Percentiles rank a stretch among this genome's conserved stretches.
Evolutionary conservation across 2,888 invertebrate species (phyloP).

Genomic region (Ametastegia equiseti): DNA sequence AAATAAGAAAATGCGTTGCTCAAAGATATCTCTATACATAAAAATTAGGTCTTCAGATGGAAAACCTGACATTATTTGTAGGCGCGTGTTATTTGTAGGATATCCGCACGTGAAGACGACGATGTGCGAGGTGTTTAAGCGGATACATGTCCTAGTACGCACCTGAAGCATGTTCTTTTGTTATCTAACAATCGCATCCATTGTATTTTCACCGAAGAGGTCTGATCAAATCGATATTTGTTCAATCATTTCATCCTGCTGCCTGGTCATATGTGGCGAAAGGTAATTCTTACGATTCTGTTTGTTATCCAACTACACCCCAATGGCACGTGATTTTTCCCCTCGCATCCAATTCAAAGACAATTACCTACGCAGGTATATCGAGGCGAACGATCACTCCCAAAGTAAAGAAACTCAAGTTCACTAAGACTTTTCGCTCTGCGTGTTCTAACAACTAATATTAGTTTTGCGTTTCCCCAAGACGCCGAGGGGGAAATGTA

Average conservation of each 20-base stretch:
- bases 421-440: too few species aligned
- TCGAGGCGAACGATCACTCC: too few species aligned
- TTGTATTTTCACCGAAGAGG: too few species aligned
- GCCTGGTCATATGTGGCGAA: background rate
- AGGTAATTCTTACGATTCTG: background rate
- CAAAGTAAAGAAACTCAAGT: too few species aligned
- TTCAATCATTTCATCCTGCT: slow-evolving; percentile 14
- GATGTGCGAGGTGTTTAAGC: slow-evolving; percentile 54
- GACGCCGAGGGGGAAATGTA: background rate
- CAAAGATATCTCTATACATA: slow-evolving; percentile 49
- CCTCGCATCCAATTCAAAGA: too few species aligned
- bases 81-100: slow-evolving; percentile 60
- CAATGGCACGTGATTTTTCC: too few species aligned
- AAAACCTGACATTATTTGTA: slow-evolving; percentile 52
- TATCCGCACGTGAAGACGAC: slow-evolving; percentile 55
- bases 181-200: background rate
- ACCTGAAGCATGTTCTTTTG: slow-evolving; percentile 36
- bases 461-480: background rate
- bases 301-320: too few species aligned
- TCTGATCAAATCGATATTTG: too few species aligned
- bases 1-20: slow-evolving; percentile 41
- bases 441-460: background rate
- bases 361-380: too few species aligned
- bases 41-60: slow-evolving; percentile 49
- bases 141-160: slow-evolving; percentile 44